Evolutionary conservation across 2,888 invertebrate species (phyloP).

Genomic region (Lepidocyrtinus sp.): DNA sequence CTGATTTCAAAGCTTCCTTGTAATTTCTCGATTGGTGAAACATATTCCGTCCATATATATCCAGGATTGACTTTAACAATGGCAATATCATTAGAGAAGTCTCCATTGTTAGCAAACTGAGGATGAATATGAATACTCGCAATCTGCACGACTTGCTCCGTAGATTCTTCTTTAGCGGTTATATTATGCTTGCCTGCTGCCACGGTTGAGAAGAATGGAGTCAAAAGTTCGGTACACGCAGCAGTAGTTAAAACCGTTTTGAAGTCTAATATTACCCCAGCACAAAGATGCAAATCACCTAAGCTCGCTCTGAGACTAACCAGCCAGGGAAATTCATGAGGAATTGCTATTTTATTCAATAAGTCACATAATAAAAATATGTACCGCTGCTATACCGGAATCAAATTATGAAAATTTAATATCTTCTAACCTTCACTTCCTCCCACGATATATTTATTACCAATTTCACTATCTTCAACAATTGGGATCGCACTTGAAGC

Average conservation of each 20-base stretch:
- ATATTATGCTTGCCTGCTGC: constrained; percentile 44
- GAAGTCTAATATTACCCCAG: constrained; percentile 37
- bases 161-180: background rate
- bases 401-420: background rate
- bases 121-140: constrained; percentile 38
- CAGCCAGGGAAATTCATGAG: constrained; percentile 52
- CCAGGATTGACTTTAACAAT: constrained; percentile 34
- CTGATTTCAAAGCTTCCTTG: too few relatives aligned
- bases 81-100: constrained; percentile 55
- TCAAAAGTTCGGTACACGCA: constrained; percentile 24
- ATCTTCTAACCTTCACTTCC: constrained; percentile 24
- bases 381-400: too few relatives aligned
- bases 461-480: background rate
- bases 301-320: constrained; percentile 25
- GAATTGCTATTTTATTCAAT: constrained; percentile 15
- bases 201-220: background rate
- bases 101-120: constrained; percentile 33
- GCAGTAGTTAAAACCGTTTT: constrained; percentile 39
- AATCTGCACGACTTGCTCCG: constrained; percentile 27
- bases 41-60: constrained; percentile 22
- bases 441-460: constrained; percentile 20
- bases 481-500: too few relatives aligned
- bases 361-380: background rate
- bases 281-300: constrained; percentile 27
- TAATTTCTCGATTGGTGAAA: background rate